These are phyloP conservation scores for Pseudorhombus dupliciocellatus DNA, from an alignment of 2,113 vertebrate species.

Conservation along the genomic window DNA sequence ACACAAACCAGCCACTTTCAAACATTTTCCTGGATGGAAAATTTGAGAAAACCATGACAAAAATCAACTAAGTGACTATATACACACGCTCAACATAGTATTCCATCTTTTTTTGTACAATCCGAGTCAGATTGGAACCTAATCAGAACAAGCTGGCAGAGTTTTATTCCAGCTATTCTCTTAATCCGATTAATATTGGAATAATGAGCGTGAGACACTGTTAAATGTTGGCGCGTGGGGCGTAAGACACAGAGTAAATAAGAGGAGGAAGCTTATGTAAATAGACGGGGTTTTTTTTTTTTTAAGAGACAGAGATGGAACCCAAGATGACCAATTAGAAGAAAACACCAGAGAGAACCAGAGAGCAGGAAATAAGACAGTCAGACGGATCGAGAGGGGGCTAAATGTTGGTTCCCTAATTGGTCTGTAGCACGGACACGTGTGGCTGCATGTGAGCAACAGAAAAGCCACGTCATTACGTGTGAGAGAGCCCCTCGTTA, in stretches of 20 bases:
- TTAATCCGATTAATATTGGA: too few species aligned
- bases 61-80: too few species aligned
- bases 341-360: conserved; percentile 35
- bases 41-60: neutral
- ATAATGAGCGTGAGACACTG: conserved; percentile 13
- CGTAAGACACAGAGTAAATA: conserved; percentile 20
- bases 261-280: conserved; percentile 39
- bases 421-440: conserved; percentile 58
- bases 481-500: conserved; percentile 61
- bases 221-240: conserved; percentile 16
- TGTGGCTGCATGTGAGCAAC: conserved; percentile 41
- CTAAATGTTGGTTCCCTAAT: conserved; percentile 65
- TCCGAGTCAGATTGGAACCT: too few species aligned
- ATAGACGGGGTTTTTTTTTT: conserved; percentile 23
- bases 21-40: neutral
- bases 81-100: too few species aligned
- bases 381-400: conserved; percentile 32
- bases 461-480: conserved; percentile 61
- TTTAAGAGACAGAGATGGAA: conserved; percentile 22
- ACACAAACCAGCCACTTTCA: neutral
- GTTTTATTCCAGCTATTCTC: too few species aligned
- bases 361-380: conserved; percentile 35
- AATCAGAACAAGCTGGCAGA: too few species aligned
- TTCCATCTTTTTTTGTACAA: too few species aligned
- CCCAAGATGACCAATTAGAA: conserved; percentile 60